Evolutionary conservation across 2,797 vertebrate species (phyloP).

Genomic region (Malacoctenus gilli): DNA sequence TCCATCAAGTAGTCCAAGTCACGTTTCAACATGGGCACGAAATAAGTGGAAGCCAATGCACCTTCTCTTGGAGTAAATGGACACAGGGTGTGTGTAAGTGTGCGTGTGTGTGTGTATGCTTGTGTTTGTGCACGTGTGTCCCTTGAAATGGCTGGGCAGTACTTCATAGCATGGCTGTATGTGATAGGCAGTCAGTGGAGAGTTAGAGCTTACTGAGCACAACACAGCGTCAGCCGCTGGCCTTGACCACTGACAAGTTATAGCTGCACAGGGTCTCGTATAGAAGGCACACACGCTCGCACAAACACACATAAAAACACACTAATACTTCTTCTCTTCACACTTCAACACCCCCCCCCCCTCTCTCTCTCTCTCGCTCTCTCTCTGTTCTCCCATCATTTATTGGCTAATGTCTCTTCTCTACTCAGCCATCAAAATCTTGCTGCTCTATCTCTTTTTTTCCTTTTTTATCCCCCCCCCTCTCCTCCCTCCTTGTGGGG

Average conservation of each 20-base stretch:
- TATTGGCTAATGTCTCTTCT: conserved; percentile 77
- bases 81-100: not conserved
- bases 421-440: conserved; percentile 78
- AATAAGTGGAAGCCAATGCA: too few species aligned
- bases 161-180: conserved; percentile 38
- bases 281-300: conserved; percentile 19
- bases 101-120: not conserved
- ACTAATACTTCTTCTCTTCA: conserved; percentile 39
- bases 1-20: too few species aligned
- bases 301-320: conserved; percentile 31
- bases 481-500: conserved; percentile 45
- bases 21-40: too few species aligned
- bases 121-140: not conserved
- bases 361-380: conserved; percentile 17
- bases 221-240: conserved; percentile 38
- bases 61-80: too few species aligned
- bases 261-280: conserved; percentile 48
- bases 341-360: too few species aligned
- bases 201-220: conserved; percentile 42
- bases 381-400: conserved; percentile 70
- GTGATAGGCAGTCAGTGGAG: conserved; percentile 40
- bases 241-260: conserved; percentile 73
- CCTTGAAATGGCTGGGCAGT: conserved; percentile 3
- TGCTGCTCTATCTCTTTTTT: conserved; percentile 71
- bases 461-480: conserved; percentile 11